phyloP scores from a whole-genome alignment of 2,797 vertebrate species.

The Anguilla obscura region DNA sequence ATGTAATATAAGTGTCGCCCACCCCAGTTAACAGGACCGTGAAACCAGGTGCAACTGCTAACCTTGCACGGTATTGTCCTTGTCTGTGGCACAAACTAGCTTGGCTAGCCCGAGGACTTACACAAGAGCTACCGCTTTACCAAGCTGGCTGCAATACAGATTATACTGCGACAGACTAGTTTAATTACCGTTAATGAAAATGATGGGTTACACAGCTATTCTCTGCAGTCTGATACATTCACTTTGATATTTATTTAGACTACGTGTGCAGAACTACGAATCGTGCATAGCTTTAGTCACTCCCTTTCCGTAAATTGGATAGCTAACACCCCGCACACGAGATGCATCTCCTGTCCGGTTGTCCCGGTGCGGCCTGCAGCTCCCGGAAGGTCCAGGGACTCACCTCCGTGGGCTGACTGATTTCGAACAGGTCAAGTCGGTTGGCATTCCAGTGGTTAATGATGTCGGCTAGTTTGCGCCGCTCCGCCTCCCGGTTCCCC shows the following conservation, averaged over 20 bases:
- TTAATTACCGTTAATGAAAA: not conserved
- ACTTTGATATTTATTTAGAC: not conserved
- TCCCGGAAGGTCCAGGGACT: slow-evolving; percentile 60
- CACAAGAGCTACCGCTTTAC: not conserved
- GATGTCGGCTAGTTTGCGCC: slow-evolving; percentile 98
- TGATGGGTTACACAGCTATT: not conserved
- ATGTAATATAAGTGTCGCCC: not conserved
- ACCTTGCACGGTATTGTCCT: not conserved
- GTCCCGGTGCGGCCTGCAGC: slow-evolving; percentile 49
- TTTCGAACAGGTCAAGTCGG: slow-evolving; percentile 99
- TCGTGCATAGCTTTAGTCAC: not conserved
- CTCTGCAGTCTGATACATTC: not conserved
- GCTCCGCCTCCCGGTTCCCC: slow-evolving; percentile 94
- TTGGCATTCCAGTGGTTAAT: slow-evolving; percentile 99
- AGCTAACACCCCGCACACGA: slow-evolving; percentile 46
- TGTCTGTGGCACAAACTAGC: not conserved
- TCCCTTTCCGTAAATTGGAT: not conserved
- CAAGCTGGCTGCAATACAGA: not conserved
- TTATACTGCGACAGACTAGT: not conserved
- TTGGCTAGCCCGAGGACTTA: not conserved
- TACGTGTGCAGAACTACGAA: not conserved
- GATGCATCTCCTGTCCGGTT: slow-evolving; percentile 32
- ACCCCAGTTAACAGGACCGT: not conserved
- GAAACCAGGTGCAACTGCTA: not conserved
- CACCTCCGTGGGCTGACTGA: slow-evolving; percentile 97